Evolutionary conservation across 1,140 invertebrate genomes (phyloP).

Genomic region (Anoplophora glabripennis): DNA sequence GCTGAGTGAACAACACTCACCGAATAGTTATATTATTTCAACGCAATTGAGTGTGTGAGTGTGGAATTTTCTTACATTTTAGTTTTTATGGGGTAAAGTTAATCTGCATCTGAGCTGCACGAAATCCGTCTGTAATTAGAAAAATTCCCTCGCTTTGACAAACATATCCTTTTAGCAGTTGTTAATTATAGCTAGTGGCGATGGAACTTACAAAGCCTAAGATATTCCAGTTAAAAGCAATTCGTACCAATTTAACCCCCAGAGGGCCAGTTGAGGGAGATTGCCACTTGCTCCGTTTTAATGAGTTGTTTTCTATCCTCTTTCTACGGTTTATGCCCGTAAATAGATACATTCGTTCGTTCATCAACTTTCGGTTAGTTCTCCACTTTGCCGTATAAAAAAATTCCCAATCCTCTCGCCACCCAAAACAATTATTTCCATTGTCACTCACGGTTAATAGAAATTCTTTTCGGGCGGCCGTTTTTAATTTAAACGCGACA

Average conservation of each 20-base stretch:
- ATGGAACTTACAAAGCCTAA: constrained; percentile 24
- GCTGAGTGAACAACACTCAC: too few species aligned
- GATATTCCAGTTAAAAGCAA: constrained; percentile 31
- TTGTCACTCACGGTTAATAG: constrained; percentile 10
- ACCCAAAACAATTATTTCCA: constrained; percentile 11
- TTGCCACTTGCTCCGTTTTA: constrained; percentile 37
- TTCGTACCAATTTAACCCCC: constrained; percentile 30
- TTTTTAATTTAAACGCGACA: not conserved
- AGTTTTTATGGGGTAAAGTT: too few species aligned
- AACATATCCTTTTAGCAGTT: constrained; percentile 17
- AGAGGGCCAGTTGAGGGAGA: constrained; percentile 29
- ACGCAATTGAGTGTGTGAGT: too few species aligned
- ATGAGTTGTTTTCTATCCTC: constrained; percentile 36
- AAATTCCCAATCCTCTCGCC: constrained; percentile 2
- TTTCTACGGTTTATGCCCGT: constrained; percentile 24
- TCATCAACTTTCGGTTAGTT: constrained; percentile 21
- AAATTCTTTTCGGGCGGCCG: not conserved
- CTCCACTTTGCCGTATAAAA: not conserved
- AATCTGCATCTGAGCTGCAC: too few species aligned
- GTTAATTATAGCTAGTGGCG: constrained; percentile 30
- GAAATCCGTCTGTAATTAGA: constrained; percentile 6
- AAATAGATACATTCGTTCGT: constrained; percentile 30
- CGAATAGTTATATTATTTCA: too few species aligned
- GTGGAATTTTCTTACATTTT: too few species aligned
- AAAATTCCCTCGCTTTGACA: constrained; percentile 14